A percentile compares a stretch with the other conserved stretches of the same genome.
phyloP scores from a whole-genome alignment of 2,113 vertebrate genomes.

The Mastomys natalensis region DNA sequence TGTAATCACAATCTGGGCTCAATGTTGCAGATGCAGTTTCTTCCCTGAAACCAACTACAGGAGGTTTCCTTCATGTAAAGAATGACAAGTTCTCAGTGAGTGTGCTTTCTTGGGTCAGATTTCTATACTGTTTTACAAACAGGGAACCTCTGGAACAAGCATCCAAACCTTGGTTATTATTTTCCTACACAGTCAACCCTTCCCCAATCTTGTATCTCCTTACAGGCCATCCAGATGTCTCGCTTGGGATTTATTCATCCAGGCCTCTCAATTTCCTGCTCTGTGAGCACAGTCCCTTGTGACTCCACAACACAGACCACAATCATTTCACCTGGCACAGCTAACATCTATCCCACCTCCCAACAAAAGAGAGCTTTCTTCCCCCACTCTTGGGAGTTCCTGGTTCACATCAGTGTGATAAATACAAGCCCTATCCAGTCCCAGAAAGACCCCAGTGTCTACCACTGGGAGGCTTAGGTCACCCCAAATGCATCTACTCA shows the following conservation, averaged over 20 bases:
- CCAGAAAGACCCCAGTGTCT: background rate
- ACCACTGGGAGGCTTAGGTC: background rate
- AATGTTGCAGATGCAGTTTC: accelerated
- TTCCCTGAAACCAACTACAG: accelerated
- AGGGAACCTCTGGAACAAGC: accelerated
- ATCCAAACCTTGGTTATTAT: background rate
- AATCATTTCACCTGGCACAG: background rate
- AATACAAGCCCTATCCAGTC: background rate
- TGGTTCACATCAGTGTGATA: background rate
- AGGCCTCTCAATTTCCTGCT: slow-evolving; percentile 41
- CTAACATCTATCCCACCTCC: too few relatives aligned
- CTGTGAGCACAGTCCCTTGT: background rate
- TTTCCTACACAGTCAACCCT: background rate
- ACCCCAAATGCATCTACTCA: background rate
- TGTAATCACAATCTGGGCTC: too few relatives aligned
- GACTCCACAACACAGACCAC: background rate
- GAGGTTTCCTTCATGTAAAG: background rate
- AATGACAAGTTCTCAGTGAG: too few relatives aligned
- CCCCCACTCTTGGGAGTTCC: background rate
- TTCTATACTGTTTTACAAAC: background rate
- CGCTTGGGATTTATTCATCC: background rate
- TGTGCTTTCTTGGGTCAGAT: background rate
- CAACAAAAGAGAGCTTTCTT: background rate
- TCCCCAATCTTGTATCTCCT: background rate
- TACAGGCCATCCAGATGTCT: background rate